Conservation (phyloP, 1,140 invertebrate genomes). For the Zaprionus lachaisei region DNA sequence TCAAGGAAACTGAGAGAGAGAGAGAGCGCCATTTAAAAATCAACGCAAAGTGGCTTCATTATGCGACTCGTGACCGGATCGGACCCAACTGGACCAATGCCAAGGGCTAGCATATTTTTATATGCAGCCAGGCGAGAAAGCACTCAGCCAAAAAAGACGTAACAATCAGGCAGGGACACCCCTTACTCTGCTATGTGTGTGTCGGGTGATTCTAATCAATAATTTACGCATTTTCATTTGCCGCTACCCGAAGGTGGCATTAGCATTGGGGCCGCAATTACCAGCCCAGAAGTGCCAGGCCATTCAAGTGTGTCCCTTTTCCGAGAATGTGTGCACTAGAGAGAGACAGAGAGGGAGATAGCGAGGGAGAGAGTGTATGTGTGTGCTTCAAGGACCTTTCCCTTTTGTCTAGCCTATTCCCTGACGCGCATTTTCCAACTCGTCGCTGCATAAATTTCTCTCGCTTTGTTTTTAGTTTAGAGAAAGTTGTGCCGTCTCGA, state of each 20-base stretch:
- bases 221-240: conserved; percentile 83
- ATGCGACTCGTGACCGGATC: conserved; percentile 50
- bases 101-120: conserved; percentile 61
- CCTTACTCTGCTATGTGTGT: conserved; percentile 4
- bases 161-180: conserved; percentile 60
- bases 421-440: conserved; percentile 61
- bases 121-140: conserved; percentile 41
- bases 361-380: conserved; percentile 10
- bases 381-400: conserved; percentile 23
- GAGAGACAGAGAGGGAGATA: background rate
- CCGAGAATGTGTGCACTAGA: background rate
- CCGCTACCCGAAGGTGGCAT: conserved; percentile 70
- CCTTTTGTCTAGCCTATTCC: conserved; percentile 56
- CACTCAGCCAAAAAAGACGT: conserved; percentile 57
- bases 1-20: conserved; percentile 14
- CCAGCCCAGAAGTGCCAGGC: conserved; percentile 70
- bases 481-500: conserved; percentile 32
- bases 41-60: conserved; percentile 79
- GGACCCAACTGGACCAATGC: conserved; percentile 9
- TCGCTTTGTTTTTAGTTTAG: conserved; percentile 48
- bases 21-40: conserved; percentile 72
- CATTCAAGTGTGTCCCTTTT: conserved; percentile 65
- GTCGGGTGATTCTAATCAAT: conserved; percentile 81
- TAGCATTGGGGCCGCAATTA: conserved; percentile 76
- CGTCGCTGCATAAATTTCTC: conserved; percentile 66